These are phyloP conservation scores for Aphelocoma californica DNA, from an alignment of 2,797 vertebrate genomes.

Conservation along the genomic window DNA sequence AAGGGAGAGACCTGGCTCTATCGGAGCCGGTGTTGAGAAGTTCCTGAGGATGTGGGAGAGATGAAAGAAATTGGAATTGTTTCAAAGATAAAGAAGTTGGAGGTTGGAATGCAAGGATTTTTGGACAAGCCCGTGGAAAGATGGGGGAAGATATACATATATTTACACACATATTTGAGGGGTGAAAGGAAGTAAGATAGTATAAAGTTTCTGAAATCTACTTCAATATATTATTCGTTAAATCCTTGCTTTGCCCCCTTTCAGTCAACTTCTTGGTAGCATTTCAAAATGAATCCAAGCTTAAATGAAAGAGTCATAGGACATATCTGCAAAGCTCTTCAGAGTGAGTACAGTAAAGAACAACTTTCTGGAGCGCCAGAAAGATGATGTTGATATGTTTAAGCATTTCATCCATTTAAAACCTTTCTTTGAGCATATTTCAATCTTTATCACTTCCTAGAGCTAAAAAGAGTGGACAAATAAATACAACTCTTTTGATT, in stretches of 20 bases:
- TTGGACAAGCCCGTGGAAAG: not conserved
- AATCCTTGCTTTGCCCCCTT: not conserved
- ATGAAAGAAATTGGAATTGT: not conserved
- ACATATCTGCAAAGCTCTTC: not conserved
- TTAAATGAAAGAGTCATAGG: not conserved
- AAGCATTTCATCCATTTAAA: constrained; percentile 21
- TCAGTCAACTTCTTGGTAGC: not conserved
- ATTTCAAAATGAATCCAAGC: not conserved
- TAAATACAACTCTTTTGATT: constrained; percentile 7
- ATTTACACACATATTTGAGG: not conserved
- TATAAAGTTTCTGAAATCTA: not conserved
- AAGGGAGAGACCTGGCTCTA: not conserved
- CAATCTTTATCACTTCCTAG: not conserved
- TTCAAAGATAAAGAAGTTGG: not conserved
- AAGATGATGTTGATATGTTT: not conserved
- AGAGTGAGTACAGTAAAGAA: not conserved
- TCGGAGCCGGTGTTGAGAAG: not conserved
- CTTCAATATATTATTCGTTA: not conserved
- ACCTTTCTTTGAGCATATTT: not conserved
- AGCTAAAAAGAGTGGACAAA: constrained; percentile 12
- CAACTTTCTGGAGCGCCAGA: not conserved
- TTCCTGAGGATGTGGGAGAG: not conserved
- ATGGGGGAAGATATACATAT: not conserved
- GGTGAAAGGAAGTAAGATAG: not conserved
- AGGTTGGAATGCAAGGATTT: not conserved